These are phyloP conservation scores for Eurytoma adleriae DNA, from an alignment of 2,888 invertebrate genomes.

Conservation along the genomic window DNA sequence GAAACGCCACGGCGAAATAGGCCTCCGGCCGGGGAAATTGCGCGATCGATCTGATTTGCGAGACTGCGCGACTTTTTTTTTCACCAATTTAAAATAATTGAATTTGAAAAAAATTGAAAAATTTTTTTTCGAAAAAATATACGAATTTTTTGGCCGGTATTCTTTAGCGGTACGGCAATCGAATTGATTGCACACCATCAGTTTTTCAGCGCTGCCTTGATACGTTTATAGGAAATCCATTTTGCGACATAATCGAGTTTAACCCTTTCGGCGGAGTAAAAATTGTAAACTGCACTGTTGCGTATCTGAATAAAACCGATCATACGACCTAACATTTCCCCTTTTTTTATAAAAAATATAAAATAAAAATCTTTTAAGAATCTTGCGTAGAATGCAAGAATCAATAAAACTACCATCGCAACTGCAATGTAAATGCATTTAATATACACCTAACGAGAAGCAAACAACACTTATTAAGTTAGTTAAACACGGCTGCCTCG, in stretches of 20 bases:
- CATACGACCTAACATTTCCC: no score
- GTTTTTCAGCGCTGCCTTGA: not conserved
- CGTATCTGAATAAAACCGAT: not conserved
- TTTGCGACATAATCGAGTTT: conserved; percentile 41
- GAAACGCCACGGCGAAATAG: no score
- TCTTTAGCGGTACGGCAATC: not conserved
- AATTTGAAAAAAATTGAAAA: not conserved
- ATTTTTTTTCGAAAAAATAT: not conserved
- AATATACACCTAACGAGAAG: not conserved
- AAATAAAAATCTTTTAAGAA: no score
- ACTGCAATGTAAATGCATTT: no score
- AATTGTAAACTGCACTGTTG: not conserved
- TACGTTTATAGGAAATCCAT: conserved; percentile 43
- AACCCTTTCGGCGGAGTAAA: not conserved
- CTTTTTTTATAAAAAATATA: no score
- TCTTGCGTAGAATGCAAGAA: no score
- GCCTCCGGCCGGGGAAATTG: no score
- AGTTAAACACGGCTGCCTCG: not conserved
- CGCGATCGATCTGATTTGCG: not conserved
- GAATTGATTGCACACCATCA: conserved; percentile 18
- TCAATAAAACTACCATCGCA: no score
- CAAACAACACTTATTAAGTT: no score
- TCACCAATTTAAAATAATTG: not conserved
- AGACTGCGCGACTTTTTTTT: not conserved
- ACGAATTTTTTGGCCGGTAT: not conserved